These are phyloP conservation scores for Griposia aprilina DNA, from an alignment of 2,888 invertebrate genomes.

Conservation along the genomic window DNA sequence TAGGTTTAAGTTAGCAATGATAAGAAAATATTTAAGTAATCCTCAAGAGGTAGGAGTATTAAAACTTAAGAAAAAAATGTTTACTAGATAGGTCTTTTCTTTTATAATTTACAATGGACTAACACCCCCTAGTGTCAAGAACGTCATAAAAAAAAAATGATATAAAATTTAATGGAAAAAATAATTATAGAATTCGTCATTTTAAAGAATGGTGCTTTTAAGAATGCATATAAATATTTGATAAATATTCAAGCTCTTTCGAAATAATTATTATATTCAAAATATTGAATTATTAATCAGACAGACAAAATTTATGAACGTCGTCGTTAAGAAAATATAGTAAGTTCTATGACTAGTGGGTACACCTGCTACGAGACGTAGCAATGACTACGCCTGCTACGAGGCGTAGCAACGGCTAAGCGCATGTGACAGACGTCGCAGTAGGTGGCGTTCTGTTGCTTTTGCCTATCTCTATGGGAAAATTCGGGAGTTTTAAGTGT, in stretches of 20 bases:
- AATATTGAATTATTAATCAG: neutral
- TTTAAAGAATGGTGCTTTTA: neutral
- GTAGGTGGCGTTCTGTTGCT: neutral
- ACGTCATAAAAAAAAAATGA: neutral
- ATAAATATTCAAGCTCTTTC: neutral
- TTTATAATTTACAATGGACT: conserved; percentile 1
- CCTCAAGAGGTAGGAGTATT: neutral
- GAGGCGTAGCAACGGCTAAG: neutral
- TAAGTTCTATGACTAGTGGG: neutral
- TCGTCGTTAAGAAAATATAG: too few species aligned
- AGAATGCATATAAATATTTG: neutral
- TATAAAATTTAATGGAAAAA: neutral
- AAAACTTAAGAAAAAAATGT: neutral
- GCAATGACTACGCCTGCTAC: neutral
- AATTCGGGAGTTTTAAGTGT: neutral
- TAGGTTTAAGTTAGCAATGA: conserved; percentile 4
- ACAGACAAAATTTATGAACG: neutral
- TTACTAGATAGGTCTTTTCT: neutral
- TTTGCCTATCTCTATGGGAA: neutral
- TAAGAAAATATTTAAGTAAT: conserved; percentile 7
- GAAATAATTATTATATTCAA: neutral
- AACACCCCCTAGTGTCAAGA: neutral
- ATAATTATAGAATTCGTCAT: neutral
- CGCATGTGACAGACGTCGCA: neutral
- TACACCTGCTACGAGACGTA: neutral